Percentiles rank a stretch among this genome's conserved stretches.
Conservation (phyloP, 2,797 vertebrate genomes). For the Geotria australis region DNA sequence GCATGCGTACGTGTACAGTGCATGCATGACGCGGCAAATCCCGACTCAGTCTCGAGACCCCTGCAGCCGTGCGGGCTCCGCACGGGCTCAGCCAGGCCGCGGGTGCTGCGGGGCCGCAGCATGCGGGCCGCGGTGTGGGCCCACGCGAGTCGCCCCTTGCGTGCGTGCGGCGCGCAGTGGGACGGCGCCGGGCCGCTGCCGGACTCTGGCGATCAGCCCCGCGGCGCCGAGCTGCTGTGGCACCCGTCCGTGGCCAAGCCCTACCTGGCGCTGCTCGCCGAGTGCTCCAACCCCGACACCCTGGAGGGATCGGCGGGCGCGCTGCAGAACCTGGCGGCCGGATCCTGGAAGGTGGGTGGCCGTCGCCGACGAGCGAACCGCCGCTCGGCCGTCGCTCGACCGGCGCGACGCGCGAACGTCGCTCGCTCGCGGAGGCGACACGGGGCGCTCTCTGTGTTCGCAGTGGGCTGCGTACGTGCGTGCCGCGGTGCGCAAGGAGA, state of each 20-base stretch:
- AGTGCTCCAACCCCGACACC: conserved; percentile 95
- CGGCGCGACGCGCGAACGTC: too few species aligned
- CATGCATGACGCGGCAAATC: not conserved
- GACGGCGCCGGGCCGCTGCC: conserved; percentile 87
- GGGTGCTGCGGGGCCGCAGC: too few species aligned
- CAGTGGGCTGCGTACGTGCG: conserved; percentile 96
- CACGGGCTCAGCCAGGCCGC: too few species aligned
- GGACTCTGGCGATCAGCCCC: conserved; percentile 66
- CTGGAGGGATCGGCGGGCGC: conserved; percentile 89
- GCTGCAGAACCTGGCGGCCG: conserved; percentile 88
- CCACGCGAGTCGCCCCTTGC: too few species aligned
- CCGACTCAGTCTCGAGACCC: too few species aligned
- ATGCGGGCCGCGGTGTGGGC: too few species aligned
- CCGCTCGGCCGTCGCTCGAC: too few species aligned
- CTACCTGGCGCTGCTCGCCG: conserved; percentile 97
- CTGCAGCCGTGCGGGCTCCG: too few species aligned
- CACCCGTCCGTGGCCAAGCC: conserved; percentile 98
- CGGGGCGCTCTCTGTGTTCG: not conserved
- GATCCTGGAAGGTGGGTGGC: conserved; percentile 79
- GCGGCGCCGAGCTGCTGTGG: conserved; percentile 98
- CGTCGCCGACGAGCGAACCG: conserved; percentile 2
- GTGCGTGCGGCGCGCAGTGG: conserved; percentile 25
- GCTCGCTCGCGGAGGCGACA: too few species aligned
- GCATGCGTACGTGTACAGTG: not conserved
- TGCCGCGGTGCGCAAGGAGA: conserved; percentile 83